Percentiles rank a stretch among this genome's conserved stretches.
Conservation (phyloP, 2,113 vertebrate species). For the Oreocharis arfaki region DNA sequence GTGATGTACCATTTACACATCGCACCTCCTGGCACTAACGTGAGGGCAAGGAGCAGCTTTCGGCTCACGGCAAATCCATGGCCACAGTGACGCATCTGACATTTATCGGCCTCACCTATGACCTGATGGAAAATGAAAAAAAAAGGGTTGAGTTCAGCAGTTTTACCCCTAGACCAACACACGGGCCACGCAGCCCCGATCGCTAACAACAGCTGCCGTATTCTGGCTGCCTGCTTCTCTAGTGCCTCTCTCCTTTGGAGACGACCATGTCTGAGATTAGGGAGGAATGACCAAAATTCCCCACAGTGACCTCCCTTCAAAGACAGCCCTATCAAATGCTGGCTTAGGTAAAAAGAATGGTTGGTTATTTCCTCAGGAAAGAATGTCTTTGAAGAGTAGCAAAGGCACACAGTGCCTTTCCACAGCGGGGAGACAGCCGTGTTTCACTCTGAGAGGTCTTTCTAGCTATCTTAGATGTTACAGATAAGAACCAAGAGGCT, state of each 20-base stretch:
- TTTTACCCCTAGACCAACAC: background rate
- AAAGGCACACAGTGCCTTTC: background rate
- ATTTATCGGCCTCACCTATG: fast-evolving
- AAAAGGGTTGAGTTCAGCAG: background rate
- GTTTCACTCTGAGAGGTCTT: background rate
- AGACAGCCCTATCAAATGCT: background rate
- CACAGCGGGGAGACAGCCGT: background rate
- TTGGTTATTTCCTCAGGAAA: background rate
- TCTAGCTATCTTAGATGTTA: background rate
- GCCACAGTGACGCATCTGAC: background rate
- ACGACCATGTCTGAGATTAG: background rate
- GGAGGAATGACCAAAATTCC: background rate
- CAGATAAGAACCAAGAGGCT: background rate
- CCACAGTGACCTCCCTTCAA: background rate
- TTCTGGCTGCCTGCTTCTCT: background rate
- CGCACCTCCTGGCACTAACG: too few relatives aligned
- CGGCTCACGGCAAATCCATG: background rate
- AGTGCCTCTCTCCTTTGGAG: too few relatives aligned
- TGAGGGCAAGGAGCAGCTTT: background rate
- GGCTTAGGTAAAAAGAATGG: background rate
- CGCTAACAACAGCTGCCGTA: fast-evolving
- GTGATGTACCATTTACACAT: fast-evolving
- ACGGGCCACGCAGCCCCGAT: fast-evolving
- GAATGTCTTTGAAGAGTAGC: background rate
- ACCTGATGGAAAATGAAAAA: background rate